Evolutionary conservation across 2,113 vertebrate genomes (phyloP).

Genomic region (Willisornis vidua): DNA sequence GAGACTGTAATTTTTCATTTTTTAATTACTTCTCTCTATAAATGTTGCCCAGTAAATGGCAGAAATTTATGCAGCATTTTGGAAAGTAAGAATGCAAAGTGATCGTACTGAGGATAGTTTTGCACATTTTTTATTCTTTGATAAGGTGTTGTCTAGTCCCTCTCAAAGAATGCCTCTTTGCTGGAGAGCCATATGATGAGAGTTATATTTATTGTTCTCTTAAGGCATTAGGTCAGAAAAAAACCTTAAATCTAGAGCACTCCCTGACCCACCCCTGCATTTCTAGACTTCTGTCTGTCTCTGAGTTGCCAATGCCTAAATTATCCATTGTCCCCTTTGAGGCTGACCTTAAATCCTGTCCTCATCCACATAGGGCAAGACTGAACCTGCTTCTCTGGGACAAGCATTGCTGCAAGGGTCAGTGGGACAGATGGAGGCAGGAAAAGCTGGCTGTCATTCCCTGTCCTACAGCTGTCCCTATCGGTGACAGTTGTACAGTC

Average conservation of each 20-base stretch:
- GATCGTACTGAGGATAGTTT: not conserved
- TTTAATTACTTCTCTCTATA: not conserved
- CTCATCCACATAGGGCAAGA: accelerated
- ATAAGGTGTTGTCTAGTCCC: not conserved
- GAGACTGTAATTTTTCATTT: not conserved
- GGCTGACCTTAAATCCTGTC: not conserved
- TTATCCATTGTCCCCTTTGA: accelerated
- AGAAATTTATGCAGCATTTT: not conserved
- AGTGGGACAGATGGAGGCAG: not conserved
- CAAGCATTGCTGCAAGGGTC: not conserved
- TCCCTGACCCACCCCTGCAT: not conserved
- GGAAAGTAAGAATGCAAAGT: not conserved
- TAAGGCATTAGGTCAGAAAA: not conserved
- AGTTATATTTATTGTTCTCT: not conserved
- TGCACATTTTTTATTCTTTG: not conserved
- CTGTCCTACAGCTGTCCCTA: not conserved
- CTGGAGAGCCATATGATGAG: not conserved
- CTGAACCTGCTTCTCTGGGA: not conserved
- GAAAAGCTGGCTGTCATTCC: not conserved
- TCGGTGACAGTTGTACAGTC: not conserved
- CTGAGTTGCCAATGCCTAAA: not conserved
- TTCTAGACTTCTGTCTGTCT: not conserved
- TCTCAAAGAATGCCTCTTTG: not conserved
- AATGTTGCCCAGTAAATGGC: not conserved
- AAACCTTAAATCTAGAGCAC: not conserved